phyloP scores from a whole-genome alignment of 2,113 vertebrate genomes.

The Nestor notabilis region DNA sequence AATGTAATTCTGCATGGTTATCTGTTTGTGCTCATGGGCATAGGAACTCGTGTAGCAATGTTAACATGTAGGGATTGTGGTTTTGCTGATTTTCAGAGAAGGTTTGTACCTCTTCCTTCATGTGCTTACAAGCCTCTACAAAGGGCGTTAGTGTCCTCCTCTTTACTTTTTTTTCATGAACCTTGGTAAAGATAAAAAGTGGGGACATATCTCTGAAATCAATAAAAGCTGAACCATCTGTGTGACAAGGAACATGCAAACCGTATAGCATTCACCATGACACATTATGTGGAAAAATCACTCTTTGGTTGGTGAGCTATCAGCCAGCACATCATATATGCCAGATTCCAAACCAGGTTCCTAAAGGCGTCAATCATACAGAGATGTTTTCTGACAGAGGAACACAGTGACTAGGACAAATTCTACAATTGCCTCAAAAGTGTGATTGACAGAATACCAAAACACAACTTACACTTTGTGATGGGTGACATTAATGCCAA shows the following conservation, averaged over 20 bases:
- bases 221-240: neutral
- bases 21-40: neutral
- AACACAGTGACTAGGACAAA: constrained; percentile 56
- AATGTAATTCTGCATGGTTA: neutral
- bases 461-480: constrained; percentile 59
- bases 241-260: neutral
- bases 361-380: constrained; percentile 47
- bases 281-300: constrained; percentile 25
- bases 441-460: constrained; percentile 70
- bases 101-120: neutral
- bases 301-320: neutral
- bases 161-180: neutral
- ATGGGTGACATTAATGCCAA: constrained; percentile 55
- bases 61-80: neutral
- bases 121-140: neutral
- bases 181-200: neutral
- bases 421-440: constrained; percentile 52
- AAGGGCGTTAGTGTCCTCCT: neutral
- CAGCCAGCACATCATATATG: constrained; percentile 31
- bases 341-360: constrained; percentile 59
- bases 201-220: neutral
- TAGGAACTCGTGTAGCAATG: neutral
- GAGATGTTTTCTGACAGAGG: constrained; percentile 61
- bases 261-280: neutral
- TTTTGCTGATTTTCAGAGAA: neutral